A percentile compares a stretch with the other conserved stretches of the same genome.
These are phyloP conservation scores for Belonocnema kinseyi DNA, from an alignment of 1,140 invertebrate species.

Conservation along the genomic window DNA sequence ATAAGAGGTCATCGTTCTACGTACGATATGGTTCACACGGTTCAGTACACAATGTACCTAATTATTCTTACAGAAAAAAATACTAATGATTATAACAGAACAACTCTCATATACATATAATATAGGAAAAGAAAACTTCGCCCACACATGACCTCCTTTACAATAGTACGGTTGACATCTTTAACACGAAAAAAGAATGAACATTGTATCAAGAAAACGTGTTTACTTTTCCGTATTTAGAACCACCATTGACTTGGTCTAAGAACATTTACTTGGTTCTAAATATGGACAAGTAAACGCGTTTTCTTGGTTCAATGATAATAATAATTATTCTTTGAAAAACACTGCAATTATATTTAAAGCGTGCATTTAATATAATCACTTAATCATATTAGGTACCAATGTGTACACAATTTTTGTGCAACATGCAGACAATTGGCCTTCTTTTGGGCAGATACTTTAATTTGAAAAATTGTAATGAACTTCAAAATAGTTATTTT, in stretches of 20 bases:
- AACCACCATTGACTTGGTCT: no score
- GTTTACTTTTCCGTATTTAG: no score
- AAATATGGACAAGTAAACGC: no score
- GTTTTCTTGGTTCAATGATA: no score
- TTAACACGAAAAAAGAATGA: no score
- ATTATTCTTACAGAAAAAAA: conserved; percentile 14
- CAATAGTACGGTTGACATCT: conserved; percentile 9
- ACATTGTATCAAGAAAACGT: no score
- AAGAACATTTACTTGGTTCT: no score
- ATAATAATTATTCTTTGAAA: not conserved
- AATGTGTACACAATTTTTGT: not conserved
- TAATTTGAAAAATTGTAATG: no score
- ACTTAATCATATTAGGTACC: not conserved
- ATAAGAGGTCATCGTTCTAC: conserved; percentile 21
- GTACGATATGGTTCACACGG: conserved; percentile 20
- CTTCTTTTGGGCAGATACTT: no score
- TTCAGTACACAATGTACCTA: conserved; percentile 23
- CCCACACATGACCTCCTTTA: conserved; percentile 20
- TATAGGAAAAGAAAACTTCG: conserved; percentile 9
- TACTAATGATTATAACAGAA: not conserved
- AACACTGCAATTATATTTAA: not conserved
- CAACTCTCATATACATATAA: not conserved
- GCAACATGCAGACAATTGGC: no score
- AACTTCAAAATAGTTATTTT: no score
- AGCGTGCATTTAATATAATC: not conserved